Percentiles rank a stretch among this genome's conserved stretches.
Evolutionary conservation across 2,888 invertebrate species (phyloP).

Genomic region (Colletes collaris): DNA sequence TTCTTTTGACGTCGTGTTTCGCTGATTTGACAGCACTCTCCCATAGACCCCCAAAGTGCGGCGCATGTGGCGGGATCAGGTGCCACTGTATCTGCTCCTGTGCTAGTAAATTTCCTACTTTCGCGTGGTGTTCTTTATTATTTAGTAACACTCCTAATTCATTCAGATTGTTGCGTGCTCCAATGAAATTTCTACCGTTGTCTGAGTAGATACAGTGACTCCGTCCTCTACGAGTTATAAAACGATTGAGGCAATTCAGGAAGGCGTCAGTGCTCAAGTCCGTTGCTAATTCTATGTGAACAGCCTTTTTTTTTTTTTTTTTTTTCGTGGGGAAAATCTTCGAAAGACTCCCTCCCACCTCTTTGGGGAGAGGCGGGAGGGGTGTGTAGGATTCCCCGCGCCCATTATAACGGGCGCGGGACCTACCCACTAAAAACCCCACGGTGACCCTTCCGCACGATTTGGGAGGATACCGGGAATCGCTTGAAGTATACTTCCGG

Average conservation of each 20-base stretch:
- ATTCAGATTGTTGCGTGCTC: neutral
- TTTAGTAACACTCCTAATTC: neutral
- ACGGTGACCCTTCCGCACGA: too few relatives aligned
- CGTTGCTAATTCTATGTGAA: neutral
- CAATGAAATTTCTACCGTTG: neutral
- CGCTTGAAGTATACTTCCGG: too few relatives aligned
- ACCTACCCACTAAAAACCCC: too few relatives aligned
- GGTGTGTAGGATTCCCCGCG: too few relatives aligned
- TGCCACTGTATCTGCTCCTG: neutral
- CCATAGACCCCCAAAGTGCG: neutral
- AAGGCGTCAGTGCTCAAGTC: neutral
- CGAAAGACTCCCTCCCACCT: too few relatives aligned
- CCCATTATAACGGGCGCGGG: too few relatives aligned
- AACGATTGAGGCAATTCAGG: neutral
- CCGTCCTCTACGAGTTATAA: neutral
- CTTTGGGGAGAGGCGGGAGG: too few relatives aligned
- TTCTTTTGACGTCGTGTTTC: neutral
- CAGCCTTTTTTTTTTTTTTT: too few relatives aligned
- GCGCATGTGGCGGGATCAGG: neutral
- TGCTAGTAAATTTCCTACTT: too few relatives aligned
- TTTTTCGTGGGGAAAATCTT: too few relatives aligned
- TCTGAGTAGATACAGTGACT: neutral
- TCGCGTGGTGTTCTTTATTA: neutral
- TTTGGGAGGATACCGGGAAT: too few relatives aligned
- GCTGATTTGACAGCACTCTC: neutral